Evolutionary conservation across 2,113 vertebrate species (phyloP).

Genomic region (Acrocephalus arundinaceus): DNA sequence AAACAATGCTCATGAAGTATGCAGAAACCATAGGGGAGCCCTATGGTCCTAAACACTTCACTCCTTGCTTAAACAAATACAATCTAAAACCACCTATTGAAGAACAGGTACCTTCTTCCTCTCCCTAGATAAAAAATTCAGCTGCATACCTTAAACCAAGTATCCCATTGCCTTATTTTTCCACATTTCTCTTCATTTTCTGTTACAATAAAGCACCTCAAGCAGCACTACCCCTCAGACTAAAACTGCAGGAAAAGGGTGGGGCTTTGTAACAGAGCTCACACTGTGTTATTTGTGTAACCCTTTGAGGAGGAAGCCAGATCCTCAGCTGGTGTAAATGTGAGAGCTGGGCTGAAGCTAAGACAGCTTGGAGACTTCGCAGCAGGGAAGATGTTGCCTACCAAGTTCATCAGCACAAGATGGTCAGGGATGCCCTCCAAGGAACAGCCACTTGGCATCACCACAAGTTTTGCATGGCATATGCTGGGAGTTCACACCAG

Average conservation of each 20-base stretch:
- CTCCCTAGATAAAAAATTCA: neutral
- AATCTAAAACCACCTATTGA: neutral
- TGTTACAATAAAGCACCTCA: neutral
- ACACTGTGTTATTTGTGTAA: neutral
- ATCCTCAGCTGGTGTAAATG: neutral
- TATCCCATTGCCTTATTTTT: neutral
- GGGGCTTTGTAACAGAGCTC: neutral
- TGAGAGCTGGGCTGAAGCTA: neutral
- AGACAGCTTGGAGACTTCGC: neutral
- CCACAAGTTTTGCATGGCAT: rapidly evolving
- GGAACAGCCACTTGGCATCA: neutral
- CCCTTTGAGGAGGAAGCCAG: neutral
- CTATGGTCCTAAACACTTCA: neutral
- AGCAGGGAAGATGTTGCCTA: neutral
- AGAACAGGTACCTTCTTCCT: neutral
- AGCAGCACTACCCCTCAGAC: neutral
- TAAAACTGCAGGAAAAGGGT: conserved; percentile 58
- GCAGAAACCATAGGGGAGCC: neutral
- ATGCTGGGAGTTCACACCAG: neutral
- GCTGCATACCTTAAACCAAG: neutral
- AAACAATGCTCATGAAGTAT: neutral
- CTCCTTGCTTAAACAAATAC: neutral
- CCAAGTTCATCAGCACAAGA: neutral
- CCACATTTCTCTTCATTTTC: neutral
- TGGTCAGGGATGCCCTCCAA: neutral